Base-by-base conservation (phyloP, 2,113 vertebrate species). In the Sceloporus tristichus region DNA sequence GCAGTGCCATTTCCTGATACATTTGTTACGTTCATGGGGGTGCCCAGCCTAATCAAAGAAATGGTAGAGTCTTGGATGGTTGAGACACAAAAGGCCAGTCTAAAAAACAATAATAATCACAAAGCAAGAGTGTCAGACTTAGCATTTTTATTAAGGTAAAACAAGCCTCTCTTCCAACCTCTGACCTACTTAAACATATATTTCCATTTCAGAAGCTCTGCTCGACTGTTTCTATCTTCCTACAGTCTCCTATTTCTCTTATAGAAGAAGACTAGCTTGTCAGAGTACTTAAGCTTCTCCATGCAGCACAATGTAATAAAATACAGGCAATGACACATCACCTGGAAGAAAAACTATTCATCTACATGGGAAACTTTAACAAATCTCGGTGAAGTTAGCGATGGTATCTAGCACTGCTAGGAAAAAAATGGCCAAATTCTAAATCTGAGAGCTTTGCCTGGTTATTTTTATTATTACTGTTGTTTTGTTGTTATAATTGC, bases 1-100 rank as follows among this genome's bases (percentile, higher is more conserved):
- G 96, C 94, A 98, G 94, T 85, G 98, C 98, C 97, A 98, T 98
- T 92, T 98, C 90, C 95, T 97, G 97, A 95, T 97, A 97, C 96
- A 98, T 98, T 74, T 91, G 94, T 91, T 75, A 90, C 92, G 90
- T 81, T 90, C 90, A 92, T 92, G 92, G 78, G 92, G 87, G 89
- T 80, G 81, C n/a, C 1, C 1, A 73, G 21, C 74, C 85, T 88
- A 79, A 56, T 84, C 84, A 34, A 75, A 80, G 18, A 68, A 40
- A 87, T 0, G 0, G 82, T 83, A 65, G 73, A 85, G 87, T 56
- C 27, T 92, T 88, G 82, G 53, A 23, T 25, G 34, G 62, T 29
- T 82, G 59, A 82, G 85, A 86, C 18, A 29, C 79, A 92, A 83
- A 0, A n/a, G 79, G n/a, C 62, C 21, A 73, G 25, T 27, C 89